These are phyloP conservation scores for Nemoura dubitans DNA, from an alignment of 2,888 invertebrate genomes.

Conservation along the genomic window DNA sequence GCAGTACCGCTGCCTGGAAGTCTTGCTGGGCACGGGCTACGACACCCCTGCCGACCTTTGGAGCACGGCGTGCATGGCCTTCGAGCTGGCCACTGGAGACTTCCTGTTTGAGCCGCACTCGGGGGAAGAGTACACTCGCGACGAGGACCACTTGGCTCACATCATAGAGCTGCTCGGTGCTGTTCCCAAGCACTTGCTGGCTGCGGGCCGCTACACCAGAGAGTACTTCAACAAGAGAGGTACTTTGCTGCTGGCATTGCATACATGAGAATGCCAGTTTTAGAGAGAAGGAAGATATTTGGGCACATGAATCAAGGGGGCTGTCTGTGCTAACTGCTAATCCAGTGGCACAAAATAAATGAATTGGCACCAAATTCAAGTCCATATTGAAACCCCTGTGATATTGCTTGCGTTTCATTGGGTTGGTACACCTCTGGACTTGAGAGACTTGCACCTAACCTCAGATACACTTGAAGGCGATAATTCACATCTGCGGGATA, in stretches of 20 bases:
- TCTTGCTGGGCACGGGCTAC: conserved; percentile 79
- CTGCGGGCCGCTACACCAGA: conserved; percentile 76
- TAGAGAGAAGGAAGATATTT: no score
- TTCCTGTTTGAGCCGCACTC: conserved; percentile 86
- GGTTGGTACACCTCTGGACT: no score
- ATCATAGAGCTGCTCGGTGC: conserved; percentile 83
- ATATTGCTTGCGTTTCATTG: no score
- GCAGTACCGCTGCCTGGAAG: conserved; percentile 83
- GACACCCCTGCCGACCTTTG: conserved; percentile 84
- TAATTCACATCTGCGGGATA: no score
- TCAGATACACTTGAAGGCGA: no score
- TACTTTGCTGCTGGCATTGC: conserved; percentile 54
- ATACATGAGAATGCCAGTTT: background rate
- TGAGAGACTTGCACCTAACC: no score
- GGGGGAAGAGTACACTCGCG: conserved; percentile 76
- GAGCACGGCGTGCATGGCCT: conserved; percentile 87
- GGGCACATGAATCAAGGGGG: no score
- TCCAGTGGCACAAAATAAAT: no score
- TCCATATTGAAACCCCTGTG: no score
- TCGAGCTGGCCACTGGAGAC: conserved; percentile 88
- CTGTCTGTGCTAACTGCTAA: no score
- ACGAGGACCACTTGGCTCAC: conserved; percentile 87
- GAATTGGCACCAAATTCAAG: no score
- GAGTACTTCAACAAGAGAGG: conserved; percentile 78
- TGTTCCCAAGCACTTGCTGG: conserved; percentile 78